These are phyloP conservation scores for Drosophila sp. DNA, from an alignment of 1,140 invertebrate species.

Conservation along the genomic window DNA sequence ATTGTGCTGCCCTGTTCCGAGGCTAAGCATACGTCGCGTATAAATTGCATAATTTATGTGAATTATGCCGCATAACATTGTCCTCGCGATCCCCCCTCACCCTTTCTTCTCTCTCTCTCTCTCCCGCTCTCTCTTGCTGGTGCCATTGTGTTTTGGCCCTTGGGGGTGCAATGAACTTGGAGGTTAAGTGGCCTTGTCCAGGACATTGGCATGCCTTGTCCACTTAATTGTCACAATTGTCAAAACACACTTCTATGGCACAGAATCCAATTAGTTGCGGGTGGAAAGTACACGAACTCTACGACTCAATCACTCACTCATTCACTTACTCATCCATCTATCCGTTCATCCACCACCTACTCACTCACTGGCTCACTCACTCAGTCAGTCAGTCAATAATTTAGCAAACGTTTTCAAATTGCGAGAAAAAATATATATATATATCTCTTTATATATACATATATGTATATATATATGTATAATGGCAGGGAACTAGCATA, in stretches of 20 bases:
- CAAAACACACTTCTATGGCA: slow-evolving; percentile 72
- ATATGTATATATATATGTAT: background rate
- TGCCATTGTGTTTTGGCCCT: slow-evolving; percentile 49
- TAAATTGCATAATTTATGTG: slow-evolving; percentile 81
- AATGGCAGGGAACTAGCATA: slow-evolving; percentile 20
- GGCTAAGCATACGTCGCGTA: slow-evolving; percentile 71
- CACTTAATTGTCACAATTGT: slow-evolving; percentile 75
- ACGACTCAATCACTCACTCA: slow-evolving; percentile 72
- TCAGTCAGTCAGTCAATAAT: slow-evolving; percentile 40
- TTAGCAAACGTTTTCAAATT: slow-evolving; percentile 42
- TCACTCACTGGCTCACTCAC: background rate
- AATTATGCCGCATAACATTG: slow-evolving; percentile 76
- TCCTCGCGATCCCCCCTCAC: slow-evolving; percentile 19
- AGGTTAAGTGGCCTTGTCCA: slow-evolving; percentile 71
- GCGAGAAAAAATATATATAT: slow-evolving; percentile 7
- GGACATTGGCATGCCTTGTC: slow-evolving; percentile 67
- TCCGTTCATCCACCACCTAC: background rate
- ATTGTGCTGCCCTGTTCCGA: slow-evolving; percentile 69
- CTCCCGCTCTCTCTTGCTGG: background rate
- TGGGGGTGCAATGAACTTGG: slow-evolving; percentile 73
- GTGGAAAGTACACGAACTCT: slow-evolving; percentile 27
- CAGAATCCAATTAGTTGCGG: slow-evolving; percentile 72
- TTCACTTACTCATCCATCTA: slow-evolving; percentile 8
- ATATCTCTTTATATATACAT: too few species aligned
- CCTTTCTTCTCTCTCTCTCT: slow-evolving; percentile 18